Base-by-base conservation (phyloP, 35 echinoderm and acorn worm genomes). In the Apostichopus japonicus region DNA sequence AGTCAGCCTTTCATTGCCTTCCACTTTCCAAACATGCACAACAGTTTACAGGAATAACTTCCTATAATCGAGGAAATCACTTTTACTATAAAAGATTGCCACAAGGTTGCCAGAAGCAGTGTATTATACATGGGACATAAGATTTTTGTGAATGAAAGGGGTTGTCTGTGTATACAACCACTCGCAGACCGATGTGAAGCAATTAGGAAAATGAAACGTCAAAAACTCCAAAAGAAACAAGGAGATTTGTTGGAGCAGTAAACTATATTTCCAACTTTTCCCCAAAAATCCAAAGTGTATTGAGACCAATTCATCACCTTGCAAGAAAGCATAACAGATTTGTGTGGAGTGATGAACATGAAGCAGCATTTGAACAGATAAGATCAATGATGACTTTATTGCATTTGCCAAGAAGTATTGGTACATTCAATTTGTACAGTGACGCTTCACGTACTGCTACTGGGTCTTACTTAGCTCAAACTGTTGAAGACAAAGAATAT, bases 1-100 rank as follows among this genome's bases (percentile, higher is more conserved):
- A n/a, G n/a, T n/a, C n/a, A n/a, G n/a, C n/a, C n/a, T n/a, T n/a
- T n/a, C n/a, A n/a, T n/a, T n/a, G n/a, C n/a, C n/a, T n/a, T n/a
- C n/a, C n/a, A n/a, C n/a, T n/a, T n/a, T n/a, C n/a, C n/a, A n/a
- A n/a, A n/a, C n/a, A n/a, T n/a, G n/a, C n/a, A n/a, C 27, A 33
- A 33, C 27, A 33, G 27, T 33, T 33, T 33, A 33, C 27, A 33
- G 27, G 27, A 33, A 33, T 17, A 86, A 0, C 86, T 86, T 75
- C 84, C 78, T 92, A 76, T 88, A 94, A 51, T 94, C 71, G 63
- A 75, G n/a, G 5, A 88, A 6, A 84, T 83, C 53, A 94, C 91
- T 59, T 88, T 84, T 33, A 33, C 27, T 33, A 33, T 33, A 33
- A 33, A 33, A 33, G 27, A 33, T 33, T 33, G 27, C 27, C 27